phyloP scores from a whole-genome alignment of 2,113 vertebrate genomes.

The Callionymus lyra region DNA sequence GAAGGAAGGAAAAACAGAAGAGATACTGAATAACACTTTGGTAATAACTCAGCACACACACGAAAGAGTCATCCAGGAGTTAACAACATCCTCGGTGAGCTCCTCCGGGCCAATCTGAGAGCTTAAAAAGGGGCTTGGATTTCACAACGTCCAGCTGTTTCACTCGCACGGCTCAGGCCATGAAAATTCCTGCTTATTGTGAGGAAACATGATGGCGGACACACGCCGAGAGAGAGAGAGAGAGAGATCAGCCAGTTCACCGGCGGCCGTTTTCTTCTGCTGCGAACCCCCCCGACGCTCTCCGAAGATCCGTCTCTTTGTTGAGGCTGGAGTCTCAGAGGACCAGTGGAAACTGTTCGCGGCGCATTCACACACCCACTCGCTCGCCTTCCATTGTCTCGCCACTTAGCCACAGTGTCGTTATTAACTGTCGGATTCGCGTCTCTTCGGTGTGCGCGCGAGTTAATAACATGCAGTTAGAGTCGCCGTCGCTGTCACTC shows the following conservation, averaged over 20 bases:
- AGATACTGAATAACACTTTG: constrained; percentile 5
- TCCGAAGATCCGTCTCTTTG: constrained; percentile 1
- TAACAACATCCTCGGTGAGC: constrained; percentile 21
- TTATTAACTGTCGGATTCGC: constrained; percentile 18
- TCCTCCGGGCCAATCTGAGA: constrained; percentile 20
- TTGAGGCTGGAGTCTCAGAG: constrained; percentile 16
- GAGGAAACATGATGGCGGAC: background rate
- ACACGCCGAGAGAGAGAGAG: background rate
- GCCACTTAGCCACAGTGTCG: constrained; percentile 13
- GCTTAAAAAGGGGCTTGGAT: constrained; percentile 28
- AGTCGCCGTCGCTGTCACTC: constrained; percentile 29
- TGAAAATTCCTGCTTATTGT: constrained; percentile 36
- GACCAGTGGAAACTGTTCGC: constrained; percentile 5
- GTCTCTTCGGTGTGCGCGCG: constrained; percentile 13
- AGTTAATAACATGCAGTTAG: constrained; percentile 25
- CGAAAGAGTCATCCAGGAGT: constrained; percentile 9
- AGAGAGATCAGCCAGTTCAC: constrained; percentile 17
- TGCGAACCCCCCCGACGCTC: constrained; percentile 5
- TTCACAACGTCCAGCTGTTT: constrained; percentile 45
- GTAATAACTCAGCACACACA: constrained; percentile 9
- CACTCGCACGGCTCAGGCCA: constrained; percentile 22
- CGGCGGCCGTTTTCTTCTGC: background rate
- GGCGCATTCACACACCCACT: constrained; percentile 16
- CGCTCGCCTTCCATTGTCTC: constrained; percentile 6
- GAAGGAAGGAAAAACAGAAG: background rate